Evolutionary conservation across 2,888 invertebrate genomes (phyloP).

Genomic region (Sympetrum striolatum): DNA sequence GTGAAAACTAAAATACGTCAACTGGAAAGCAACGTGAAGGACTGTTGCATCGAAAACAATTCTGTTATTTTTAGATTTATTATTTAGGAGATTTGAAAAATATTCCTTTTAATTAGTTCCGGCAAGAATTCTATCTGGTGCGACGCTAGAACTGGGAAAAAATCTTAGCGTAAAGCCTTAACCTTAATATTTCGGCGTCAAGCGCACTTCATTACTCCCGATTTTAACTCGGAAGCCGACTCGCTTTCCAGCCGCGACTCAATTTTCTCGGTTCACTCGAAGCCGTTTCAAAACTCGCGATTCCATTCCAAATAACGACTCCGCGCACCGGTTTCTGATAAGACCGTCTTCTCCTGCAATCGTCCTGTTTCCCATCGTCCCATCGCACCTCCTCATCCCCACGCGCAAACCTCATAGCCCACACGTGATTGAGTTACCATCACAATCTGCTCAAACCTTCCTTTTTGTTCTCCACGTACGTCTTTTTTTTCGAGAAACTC

Average conservation of each 20-base stretch:
- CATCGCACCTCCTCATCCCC: not conserved
- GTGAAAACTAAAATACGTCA: no score
- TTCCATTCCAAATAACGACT: not conserved
- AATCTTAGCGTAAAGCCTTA: no score
- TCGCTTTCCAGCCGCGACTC: not conserved
- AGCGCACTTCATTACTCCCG: not conserved
- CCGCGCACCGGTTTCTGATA: not conserved
- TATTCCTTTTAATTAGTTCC: no score
- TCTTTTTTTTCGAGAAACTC: not conserved
- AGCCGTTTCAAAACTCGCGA: not conserved
- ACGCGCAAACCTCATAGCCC: not conserved
- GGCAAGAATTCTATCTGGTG: no score
- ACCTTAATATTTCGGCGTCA: not conserved
- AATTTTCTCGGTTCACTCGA: not conserved
- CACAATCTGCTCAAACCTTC: not conserved
- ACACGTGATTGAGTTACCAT: not conserved
- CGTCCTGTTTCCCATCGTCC: not conserved
- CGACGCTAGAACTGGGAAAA: no score
- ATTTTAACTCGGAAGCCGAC: not conserved
- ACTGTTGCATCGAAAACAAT: no score
- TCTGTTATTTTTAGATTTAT: no score
- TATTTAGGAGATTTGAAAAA: no score
- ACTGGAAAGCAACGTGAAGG: no score
- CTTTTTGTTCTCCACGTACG: not conserved
- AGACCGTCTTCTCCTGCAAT: not conserved